These are phyloP conservation scores for Eupithecia centaureata DNA, from an alignment of 2,888 invertebrate genomes.

Conservation along the genomic window DNA sequence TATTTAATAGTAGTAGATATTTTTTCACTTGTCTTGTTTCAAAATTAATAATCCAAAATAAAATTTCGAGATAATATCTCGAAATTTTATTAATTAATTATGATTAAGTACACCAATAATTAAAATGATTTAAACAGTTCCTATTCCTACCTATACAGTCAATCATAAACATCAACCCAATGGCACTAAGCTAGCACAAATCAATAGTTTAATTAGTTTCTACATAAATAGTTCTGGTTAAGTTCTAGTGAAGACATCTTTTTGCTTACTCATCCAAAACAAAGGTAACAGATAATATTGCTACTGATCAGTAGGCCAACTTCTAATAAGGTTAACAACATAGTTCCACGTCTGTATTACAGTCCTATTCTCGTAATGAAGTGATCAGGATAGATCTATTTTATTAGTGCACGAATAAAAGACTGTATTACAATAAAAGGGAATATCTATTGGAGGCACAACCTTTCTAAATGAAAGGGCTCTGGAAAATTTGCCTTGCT, in stretches of 20 bases:
- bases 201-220: not conserved
- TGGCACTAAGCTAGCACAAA: too few species aligned
- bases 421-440: constrained; percentile 8
- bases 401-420: constrained; percentile 6
- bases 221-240: not conserved
- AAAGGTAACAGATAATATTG: not conserved
- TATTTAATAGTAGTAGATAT: too few species aligned
- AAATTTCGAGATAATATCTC: too few species aligned
- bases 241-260: too few species aligned
- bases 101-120: too few species aligned
- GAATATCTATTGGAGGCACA: not conserved
- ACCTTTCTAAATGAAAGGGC: constrained; percentile 13
- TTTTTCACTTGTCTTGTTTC: too few species aligned
- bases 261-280: not conserved
- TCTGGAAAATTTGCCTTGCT: constrained; percentile 4
- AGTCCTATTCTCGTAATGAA: not conserved
- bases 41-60: too few species aligned
- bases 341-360: not conserved
- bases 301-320: not conserved
- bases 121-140: too few species aligned
- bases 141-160: too few species aligned
- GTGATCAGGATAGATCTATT: not conserved
- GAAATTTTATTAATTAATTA: too few species aligned
- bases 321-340: not conserved
- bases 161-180: too few species aligned